phyloP scores from a whole-genome alignment of 2,888 invertebrate genomes.

The Drosophila glabriapex region DNA sequence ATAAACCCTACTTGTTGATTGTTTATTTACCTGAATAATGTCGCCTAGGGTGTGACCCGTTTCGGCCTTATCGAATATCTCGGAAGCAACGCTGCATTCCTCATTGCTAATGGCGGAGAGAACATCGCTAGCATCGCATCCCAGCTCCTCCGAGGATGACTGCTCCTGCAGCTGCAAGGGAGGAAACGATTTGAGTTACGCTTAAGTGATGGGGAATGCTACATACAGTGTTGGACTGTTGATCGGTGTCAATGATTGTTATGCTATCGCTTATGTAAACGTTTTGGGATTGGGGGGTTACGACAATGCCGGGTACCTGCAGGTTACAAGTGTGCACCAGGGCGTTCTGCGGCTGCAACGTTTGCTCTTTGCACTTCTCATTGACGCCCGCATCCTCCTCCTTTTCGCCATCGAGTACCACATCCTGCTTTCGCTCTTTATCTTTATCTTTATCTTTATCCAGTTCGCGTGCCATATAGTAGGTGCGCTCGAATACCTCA shows the following conservation, averaged over 20 bases:
- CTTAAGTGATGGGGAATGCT: not conserved
- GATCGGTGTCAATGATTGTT: conserved; percentile 89
- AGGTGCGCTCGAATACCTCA: conserved; percentile 85
- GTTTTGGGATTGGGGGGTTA: conserved; percentile 78
- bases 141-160: conserved; percentile 83
- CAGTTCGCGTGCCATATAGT: conserved; percentile 81
- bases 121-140: conserved; percentile 86
- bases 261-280: conserved; percentile 87
- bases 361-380: conserved; percentile 34
- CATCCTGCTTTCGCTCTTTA: conserved; percentile 61
- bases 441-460: conserved; percentile 69
- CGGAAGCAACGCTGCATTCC: conserved; percentile 90
- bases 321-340: conserved; percentile 78
- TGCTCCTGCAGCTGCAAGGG: conserved; percentile 75
- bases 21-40: conserved; percentile 81
- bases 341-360: conserved; percentile 28
- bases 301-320: conserved; percentile 83
- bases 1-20: not conserved
- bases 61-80: conserved; percentile 87
- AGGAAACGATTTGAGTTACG: not conserved
- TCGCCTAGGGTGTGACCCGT: conserved; percentile 80
- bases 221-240: conserved; percentile 76
- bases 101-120: conserved; percentile 89
- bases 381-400: conserved; percentile 45
- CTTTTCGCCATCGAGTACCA: conserved; percentile 42